Evolutionary conservation across 2,113 vertebrate genomes (phyloP).

Genomic region (Mellivora capensis): DNA sequence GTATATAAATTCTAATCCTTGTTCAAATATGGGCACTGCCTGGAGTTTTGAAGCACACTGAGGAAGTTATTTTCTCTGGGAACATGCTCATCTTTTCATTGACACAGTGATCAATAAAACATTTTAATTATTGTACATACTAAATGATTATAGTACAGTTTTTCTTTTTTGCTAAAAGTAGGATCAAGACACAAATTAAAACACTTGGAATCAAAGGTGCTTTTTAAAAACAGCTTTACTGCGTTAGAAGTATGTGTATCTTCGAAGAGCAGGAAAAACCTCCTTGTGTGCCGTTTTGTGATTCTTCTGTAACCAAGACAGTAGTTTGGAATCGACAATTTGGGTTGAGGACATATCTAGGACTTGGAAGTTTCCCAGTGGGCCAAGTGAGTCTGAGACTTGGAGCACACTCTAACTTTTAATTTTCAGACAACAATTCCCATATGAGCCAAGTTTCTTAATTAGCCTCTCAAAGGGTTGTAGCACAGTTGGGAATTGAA

Average conservation of each 20-base stretch:
- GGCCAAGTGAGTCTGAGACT: neutral
- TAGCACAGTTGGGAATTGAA: neutral
- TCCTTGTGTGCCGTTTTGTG: neutral
- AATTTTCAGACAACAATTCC: slow-evolving; percentile 32
- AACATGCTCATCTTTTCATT: neutral
- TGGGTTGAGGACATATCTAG: neutral
- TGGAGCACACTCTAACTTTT: neutral
- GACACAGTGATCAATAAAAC: neutral
- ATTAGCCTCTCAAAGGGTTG: slow-evolving; percentile 16
- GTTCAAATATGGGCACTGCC: neutral
- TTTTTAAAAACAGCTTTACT: neutral
- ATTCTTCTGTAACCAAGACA: neutral
- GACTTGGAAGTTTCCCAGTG: neutral
- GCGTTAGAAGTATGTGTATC: neutral
- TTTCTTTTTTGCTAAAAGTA: slow-evolving; percentile 13
- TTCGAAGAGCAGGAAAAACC: neutral
- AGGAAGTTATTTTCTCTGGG: neutral
- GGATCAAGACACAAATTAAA: neutral
- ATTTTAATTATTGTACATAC: neutral
- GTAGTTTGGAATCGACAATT: neutral
- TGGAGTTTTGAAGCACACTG: neutral
- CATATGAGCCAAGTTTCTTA: neutral
- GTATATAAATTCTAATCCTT: neutral
- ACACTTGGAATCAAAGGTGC: neutral
- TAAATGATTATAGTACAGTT: neutral